Evolutionary conservation across 2,113 vertebrate genomes (phyloP), one percentile per base, ranked within the genome.

Genomic region (Collichthys lucidus): DNA sequence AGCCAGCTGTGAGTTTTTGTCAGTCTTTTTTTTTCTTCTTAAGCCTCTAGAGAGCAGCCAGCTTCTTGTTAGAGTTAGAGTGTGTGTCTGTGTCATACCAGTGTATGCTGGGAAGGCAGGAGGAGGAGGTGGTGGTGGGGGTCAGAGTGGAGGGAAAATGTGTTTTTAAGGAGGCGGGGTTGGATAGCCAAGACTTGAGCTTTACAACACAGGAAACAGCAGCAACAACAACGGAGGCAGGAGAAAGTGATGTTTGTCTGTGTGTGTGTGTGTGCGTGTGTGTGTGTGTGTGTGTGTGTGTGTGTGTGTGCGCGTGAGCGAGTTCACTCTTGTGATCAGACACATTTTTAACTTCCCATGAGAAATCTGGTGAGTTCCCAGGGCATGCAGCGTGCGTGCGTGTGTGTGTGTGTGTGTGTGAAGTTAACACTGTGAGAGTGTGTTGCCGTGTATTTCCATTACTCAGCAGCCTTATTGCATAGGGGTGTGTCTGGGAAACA

Each of bases 1-100:
- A 67, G 70, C 77, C 92, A 93, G 89, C 91, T 93, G 92, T 90
- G 86, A 71, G 72, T 77, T 86, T 88, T 17, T 59, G 83, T 93
- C 89, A 89, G 74, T 0, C 55, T 24, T 60, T 49, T 82, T 82
- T 63, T 20, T 77, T 57, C 61, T 26, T 62, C 84, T 84, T 64
- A 83, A 88, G 75, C 72, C 85, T 35, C 85, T n/a, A 16, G 80
- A 85, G 85, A 83, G 75, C 56, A 72, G 57, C 67, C 59, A 52
- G 77, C 55, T 61, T 59, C 70, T 84, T 53, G 61, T 44, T 55
- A n/a, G 49, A 26, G 26, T 26, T 26, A 26, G 26, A 26, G 61
- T 79, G 70, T 67, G 57, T 74, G 75, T 40, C 19, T 74, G 56
- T 66, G 74, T 88, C 77, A 73, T 17, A 68, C 12, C 40, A 80